These are phyloP conservation scores for Macrotis lagotis DNA, from an alignment of 2,113 vertebrate species.

Conservation along the genomic window DNA sequence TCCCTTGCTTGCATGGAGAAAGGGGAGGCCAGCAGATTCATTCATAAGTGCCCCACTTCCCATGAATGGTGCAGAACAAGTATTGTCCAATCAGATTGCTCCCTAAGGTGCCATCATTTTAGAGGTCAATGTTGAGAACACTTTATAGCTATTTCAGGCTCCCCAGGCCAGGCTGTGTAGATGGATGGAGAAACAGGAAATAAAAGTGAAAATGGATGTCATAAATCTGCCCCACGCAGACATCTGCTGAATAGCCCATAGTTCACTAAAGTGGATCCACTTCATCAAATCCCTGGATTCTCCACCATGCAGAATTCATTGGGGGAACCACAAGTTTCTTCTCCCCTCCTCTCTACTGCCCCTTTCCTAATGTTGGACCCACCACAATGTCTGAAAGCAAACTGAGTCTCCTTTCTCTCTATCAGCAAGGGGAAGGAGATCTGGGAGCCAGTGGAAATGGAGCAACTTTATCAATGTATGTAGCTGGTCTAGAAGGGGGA, in stretches of 20 bases:
- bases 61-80: constrained; percentile 46
- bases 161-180: constrained; percentile 53
- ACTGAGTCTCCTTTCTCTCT: constrained; percentile 21
- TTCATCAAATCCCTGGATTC: constrained; percentile 46
- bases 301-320: constrained; percentile 18
- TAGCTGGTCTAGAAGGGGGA: neutral
- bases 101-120: constrained; percentile 63
- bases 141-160: constrained; percentile 45
- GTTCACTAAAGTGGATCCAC: constrained; percentile 34
- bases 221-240: constrained; percentile 68
- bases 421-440: constrained; percentile 20
- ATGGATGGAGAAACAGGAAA: constrained; percentile 72
- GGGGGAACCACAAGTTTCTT: constrained; percentile 32
- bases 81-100: constrained; percentile 66
- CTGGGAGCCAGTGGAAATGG: constrained; percentile 8
- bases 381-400: constrained; percentile 9
- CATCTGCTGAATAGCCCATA: constrained; percentile 66
- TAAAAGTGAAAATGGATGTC: constrained; percentile 64
- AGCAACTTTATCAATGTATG: constrained; percentile 23
- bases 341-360: neutral
- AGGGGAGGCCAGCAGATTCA: constrained; percentile 68
- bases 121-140: constrained; percentile 63
- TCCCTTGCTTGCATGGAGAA: constrained; percentile 56
- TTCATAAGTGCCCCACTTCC: constrained; percentile 63
- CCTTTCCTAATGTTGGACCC: neutral